Evolutionary conservation across 2,888 invertebrate genomes (phyloP).

Genomic region (Pardosa pseudoannulata): DNA sequence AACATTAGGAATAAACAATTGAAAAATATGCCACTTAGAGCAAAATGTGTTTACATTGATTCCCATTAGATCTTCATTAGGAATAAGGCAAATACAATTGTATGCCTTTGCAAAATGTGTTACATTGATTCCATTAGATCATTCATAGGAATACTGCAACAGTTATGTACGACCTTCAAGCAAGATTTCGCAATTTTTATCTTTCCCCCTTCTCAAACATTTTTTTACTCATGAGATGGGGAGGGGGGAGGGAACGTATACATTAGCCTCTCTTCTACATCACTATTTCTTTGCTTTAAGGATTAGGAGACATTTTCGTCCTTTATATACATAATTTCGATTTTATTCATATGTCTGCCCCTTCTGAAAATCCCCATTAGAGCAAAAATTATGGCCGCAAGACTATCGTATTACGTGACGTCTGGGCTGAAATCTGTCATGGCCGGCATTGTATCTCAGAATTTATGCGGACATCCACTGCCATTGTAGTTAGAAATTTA

Average conservation of each 20-base stretch:
- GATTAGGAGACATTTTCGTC: constrained; percentile 59
- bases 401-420: constrained; percentile 66
- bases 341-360: constrained; percentile 60
- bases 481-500: constrained; percentile 59
- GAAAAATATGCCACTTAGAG: no score
- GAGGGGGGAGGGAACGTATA: not conserved
- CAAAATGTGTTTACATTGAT: no score
- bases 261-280: constrained; percentile 33
- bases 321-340: constrained; percentile 68
- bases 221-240: constrained; percentile 44
- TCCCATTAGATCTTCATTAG: no score
- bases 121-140: no score
- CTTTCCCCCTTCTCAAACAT: not conserved
- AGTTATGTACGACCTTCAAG: no score
- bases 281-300: constrained; percentile 62
- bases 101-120: no score
- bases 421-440: constrained; percentile 45
- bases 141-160: no score
- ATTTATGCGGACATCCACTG: constrained; percentile 55
- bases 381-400: constrained; percentile 52
- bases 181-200: constrained; percentile 23
- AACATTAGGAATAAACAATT: no score
- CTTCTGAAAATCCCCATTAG: not conserved
- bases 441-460: constrained; percentile 40
- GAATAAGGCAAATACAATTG: no score